A percentile compares a stretch with the other conserved stretches of the same genome.
These are phyloP conservation scores for Melanotaenia pygmaea DNA, from an alignment of 2,797 vertebrate genomes.

Conservation along the genomic window DNA sequence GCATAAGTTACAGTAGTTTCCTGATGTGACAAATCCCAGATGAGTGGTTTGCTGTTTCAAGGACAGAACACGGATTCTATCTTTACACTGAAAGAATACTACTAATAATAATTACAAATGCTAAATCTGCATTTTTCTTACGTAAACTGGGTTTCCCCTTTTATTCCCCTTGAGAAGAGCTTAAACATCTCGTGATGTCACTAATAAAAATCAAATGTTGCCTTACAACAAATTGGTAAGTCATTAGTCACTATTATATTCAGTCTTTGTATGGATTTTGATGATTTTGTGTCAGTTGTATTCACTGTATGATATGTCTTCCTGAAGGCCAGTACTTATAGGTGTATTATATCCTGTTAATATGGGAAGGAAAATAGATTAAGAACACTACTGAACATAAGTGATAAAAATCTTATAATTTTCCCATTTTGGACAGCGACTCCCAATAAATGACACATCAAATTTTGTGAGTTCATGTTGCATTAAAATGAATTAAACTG, in stretches of 20 bases:
- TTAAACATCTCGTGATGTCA: too few species aligned
- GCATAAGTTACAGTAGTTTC: constrained; percentile 22
- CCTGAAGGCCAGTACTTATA: background rate
- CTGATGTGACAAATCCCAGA: constrained; percentile 22
- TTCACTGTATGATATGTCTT: background rate
- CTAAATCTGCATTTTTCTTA: background rate
- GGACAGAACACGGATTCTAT: constrained; percentile 6
- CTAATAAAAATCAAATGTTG: background rate
- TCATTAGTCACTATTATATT: too few species aligned
- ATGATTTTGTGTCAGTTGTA: background rate
- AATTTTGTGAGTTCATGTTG: too few species aligned
- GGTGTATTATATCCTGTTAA: background rate
- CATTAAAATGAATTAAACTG: too few species aligned
- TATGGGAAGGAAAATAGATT: background rate
- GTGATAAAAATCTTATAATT: background rate
- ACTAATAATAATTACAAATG: background rate
- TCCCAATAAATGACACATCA: too few species aligned
- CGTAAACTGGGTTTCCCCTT: background rate
- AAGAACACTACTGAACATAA: background rate
- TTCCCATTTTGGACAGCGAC: background rate
- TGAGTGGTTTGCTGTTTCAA: background rate
- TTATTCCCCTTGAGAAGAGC: too few species aligned
- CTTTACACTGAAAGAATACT: background rate
- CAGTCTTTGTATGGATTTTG: too few species aligned
- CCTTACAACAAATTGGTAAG: background rate